Evolutionary conservation across 1,140 invertebrate species (phyloP), one percentile per base, ranked within the genome.

Genomic region (Oncopodura yosiiana): DNA sequence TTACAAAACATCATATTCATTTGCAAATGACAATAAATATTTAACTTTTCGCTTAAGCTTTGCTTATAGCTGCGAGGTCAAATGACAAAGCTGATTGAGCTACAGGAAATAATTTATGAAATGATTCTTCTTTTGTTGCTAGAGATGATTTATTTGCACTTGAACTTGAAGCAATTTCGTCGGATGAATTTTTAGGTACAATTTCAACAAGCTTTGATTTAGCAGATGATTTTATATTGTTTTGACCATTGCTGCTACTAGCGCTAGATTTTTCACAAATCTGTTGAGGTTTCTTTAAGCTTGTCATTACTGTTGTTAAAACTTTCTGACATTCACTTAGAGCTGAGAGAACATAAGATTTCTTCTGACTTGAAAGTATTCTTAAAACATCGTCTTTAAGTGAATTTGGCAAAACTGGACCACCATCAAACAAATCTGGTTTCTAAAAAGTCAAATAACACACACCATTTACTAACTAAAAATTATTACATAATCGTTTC

Each of bases 401-500:
- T 6, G 14, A 38, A 5, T 30, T 29, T 18, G 50, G 51, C 9
- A 60, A 27, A 1, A 16, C 21, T 32, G 45, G 30, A 12, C 57
- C 57, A 11, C 57, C 57, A 14, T 60, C 57, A n/a, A 53, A 52
- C 8, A 54, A 26, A 26, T 26, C 36, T 9, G 57, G 52, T 3
- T 41, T 36, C 57, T 60, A 16, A 27, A 26, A 18, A 49, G 18
- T n/a, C 32, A 16, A 53, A 26, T 24, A 49, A 32, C 14, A 43
- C 0, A 43, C 37, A 23, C 12, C 2, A 38, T 23, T 41, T 5
- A 1, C 2, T 36, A 43, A 26, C 19, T 16, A 21, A 41, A n/a
- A 12, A 12, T 8, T 21, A 49, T 12, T 18, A 34, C 6, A 26
- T 11, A 3, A 52, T 4, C 14, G 19, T 49, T 45, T 45, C 44